A percentile compares a stretch with the other conserved stretches of the same genome.
These are phyloP conservation scores for Ceratotherium simum DNA, from an alignment of 2,113 vertebrate genomes.

Conservation along the genomic window DNA sequence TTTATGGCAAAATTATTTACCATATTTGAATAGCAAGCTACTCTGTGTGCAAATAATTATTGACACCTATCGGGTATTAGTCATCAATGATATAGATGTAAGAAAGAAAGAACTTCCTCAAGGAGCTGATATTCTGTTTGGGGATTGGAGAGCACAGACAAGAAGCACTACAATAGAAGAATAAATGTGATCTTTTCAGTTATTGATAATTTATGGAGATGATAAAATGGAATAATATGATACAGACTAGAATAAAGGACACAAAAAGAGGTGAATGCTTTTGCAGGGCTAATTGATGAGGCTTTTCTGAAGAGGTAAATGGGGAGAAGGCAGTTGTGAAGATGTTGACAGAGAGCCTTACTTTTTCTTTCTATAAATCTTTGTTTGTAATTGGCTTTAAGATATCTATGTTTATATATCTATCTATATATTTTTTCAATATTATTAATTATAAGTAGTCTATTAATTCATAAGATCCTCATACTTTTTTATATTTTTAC, in stretches of 20 bases:
- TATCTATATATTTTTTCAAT: neutral
- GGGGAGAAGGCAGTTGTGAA: neutral
- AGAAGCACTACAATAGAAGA: neutral
- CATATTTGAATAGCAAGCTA: constrained; percentile 1
- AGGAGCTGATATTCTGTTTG: neutral
- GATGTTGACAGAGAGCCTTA: neutral
- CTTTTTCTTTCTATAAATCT: neutral
- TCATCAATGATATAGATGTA: neutral
- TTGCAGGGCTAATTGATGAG: neutral
- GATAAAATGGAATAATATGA: neutral
- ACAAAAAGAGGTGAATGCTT: neutral
- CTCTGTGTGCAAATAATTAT: neutral
- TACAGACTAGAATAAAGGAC: neutral
- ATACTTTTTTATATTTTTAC: neutral
- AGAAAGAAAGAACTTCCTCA: neutral
- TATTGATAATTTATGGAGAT: neutral
- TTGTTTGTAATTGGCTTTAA: neutral
- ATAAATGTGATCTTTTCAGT: neutral
- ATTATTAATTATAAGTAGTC: neutral
- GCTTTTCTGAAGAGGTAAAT: neutral
- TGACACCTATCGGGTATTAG: neutral
- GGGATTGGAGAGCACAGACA: neutral
- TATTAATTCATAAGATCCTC: neutral
- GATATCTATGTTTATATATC: neutral
- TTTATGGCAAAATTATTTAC: neutral